These are phyloP conservation scores for Acanthochromis polyacanthus DNA, from an alignment of 2,113 vertebrate species.

Conservation along the genomic window DNA sequence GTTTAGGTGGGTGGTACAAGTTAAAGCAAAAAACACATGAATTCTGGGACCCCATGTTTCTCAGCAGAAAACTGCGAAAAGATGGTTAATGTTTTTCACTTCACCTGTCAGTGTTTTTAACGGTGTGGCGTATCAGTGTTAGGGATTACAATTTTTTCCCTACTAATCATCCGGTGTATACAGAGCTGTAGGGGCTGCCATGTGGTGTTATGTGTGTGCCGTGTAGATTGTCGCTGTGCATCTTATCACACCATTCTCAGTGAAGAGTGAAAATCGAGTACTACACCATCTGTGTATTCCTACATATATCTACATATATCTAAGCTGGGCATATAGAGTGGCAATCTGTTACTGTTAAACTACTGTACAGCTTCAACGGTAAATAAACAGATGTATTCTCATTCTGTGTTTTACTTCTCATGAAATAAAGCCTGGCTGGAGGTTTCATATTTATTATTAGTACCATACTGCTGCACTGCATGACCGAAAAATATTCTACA, in stretches of 20 bases:
- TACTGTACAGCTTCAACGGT: neutral
- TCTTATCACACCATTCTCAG: slow-evolving; percentile 61
- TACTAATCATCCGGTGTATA: slow-evolving; percentile 19
- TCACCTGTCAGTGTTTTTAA: too few relatives aligned
- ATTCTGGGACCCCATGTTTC: too few relatives aligned
- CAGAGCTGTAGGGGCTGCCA: slow-evolving; percentile 53
- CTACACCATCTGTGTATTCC: slow-evolving; percentile 56
- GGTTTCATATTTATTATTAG: too few relatives aligned
- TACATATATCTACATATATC: slow-evolving; percentile 33
- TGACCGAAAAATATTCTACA: neutral
- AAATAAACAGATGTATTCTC: neutral
- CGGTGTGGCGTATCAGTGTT: too few relatives aligned
- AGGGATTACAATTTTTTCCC: neutral
- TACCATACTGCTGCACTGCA: too few relatives aligned
- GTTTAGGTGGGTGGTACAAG: too few relatives aligned
- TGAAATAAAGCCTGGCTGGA: neutral
- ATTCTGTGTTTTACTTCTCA: neutral
- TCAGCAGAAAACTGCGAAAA: too few relatives aligned
- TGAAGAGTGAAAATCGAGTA: slow-evolving; percentile 38
- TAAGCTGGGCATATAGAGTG: neutral
- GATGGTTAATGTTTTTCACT: too few relatives aligned
- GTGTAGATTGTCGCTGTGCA: slow-evolving; percentile 46
- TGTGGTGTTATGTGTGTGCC: slow-evolving; percentile 29
- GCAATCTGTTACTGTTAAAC: slow-evolving; percentile 19
- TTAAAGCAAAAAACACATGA: too few relatives aligned